phyloP scores from a whole-genome alignment of 2,888 invertebrate species.

The Napeogenes sylphis region DNA sequence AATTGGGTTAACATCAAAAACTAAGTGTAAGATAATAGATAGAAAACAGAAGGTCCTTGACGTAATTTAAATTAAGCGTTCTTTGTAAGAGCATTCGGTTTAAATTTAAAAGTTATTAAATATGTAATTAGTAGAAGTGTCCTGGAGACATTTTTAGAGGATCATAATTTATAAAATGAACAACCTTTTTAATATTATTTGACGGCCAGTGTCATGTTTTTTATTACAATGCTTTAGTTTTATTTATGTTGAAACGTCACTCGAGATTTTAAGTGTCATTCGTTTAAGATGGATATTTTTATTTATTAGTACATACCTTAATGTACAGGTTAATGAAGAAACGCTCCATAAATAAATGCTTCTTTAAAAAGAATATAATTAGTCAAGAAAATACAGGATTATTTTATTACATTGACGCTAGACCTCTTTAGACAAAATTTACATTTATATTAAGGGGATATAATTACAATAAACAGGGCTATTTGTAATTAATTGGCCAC shows the following conservation, averaged over 20 bases:
- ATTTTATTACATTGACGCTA: no score
- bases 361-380: no score
- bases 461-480: no score
- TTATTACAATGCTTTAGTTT: neutral
- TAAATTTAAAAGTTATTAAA: constrained; percentile 18
- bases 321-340: no score
- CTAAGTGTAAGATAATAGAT: constrained; percentile 36
- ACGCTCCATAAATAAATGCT: no score
- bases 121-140: constrained; percentile 49
- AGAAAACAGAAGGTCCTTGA: constrained; percentile 34
- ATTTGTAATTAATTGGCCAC: no score
- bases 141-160: constrained; percentile 38
- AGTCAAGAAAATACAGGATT: no score
- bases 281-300: neutral
- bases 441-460: no score
- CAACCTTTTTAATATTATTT: constrained; percentile 22
- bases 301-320: no score
- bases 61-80: constrained; percentile 33
- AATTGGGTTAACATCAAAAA: constrained; percentile 31
- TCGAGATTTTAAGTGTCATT: neutral
- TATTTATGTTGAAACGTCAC: neutral
- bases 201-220: constrained; percentile 9
- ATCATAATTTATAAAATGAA: constrained; percentile 27
- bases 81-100: constrained; percentile 11
- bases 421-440: no score